Evolutionary conservation across 1,140 invertebrate species (phyloP).

Genomic region (Drosophila pectinifera): DNA sequence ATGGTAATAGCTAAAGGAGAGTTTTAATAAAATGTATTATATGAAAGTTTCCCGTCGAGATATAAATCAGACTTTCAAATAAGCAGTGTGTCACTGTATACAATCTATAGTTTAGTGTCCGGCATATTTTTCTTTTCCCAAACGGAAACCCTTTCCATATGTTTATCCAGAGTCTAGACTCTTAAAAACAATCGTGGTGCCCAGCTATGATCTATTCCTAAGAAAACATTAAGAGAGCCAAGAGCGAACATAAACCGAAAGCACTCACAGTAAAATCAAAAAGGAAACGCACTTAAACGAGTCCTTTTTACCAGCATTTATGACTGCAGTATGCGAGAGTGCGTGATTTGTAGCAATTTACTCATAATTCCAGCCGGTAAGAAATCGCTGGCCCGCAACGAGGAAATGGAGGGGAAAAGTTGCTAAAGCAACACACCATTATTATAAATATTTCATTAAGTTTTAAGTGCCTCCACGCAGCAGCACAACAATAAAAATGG

Average conservation of each 20-base stretch:
- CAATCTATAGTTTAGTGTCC: no score
- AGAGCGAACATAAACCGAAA: slow-evolving; percentile 33
- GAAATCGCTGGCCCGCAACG: slow-evolving; percentile 3
- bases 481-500: slow-evolving; percentile 73
- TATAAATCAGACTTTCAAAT: no score
- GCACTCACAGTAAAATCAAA: slow-evolving; percentile 34
- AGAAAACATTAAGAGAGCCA: slow-evolving; percentile 18
- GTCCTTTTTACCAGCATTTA: slow-evolving; percentile 53
- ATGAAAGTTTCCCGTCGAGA: no score
- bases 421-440: slow-evolving; percentile 68
- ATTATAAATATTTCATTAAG: slow-evolving; percentile 82
- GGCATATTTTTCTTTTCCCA: neutral
- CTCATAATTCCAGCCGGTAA: slow-evolving; percentile 52
- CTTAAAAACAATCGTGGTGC: slow-evolving; percentile 12
- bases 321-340: slow-evolving; percentile 54
- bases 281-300: slow-evolving; percentile 49
- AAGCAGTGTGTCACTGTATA: no score
- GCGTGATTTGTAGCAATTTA: slow-evolving; percentile 78
- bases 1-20: no score
- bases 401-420: slow-evolving; percentile 49
- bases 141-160: slow-evolving; percentile 12
- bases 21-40: no score
- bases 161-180: neutral
- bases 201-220: neutral
- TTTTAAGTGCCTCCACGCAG: slow-evolving; percentile 75